Base-by-base conservation (phyloP, 1,140 invertebrate genomes). In the Leguminivora glycinivorella region DNA sequence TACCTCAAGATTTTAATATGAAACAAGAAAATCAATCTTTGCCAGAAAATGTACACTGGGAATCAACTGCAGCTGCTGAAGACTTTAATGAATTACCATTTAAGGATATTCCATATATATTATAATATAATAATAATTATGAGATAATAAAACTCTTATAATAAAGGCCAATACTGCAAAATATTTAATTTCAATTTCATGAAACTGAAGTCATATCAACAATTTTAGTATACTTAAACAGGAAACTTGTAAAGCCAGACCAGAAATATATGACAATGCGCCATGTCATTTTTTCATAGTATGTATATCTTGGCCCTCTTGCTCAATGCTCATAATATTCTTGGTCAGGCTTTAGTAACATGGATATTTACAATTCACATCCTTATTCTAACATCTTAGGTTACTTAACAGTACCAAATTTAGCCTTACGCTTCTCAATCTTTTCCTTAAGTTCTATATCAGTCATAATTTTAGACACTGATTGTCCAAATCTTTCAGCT, bases 401-500 rank as follows among this genome's bases (percentile, higher is more conserved):
- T 34, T 66, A 72, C 60, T 72, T 78, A 6, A 80, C 82, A 69
- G 74, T 75, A 56, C 94, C 94, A 87, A 96, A 96, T 77, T 95
- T 93, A 43, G 93, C 94, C 85, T 95, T 95, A 31, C 95, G 93
- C 83, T 95, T 95, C 60, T 95, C 94, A 82, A 96, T 87, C 81
- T 92, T 94, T 71, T 95, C 95, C 75, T 95, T 92, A 17, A 93
- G 90, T 81, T 95, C 93, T 72, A 95, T 90, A 80, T 95, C 95
- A 43, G 93, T 92, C 87, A 95, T 93, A 26, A 94, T 90, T 52
- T 93, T 93, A 1, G 95, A 95, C n/a, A 95, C 94, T 10, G 94
- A 94, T 17, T 93, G 91, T 3, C 96, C 96, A 92, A 96, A 96
- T 74, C 95, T 92, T 89, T 96, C 94, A 26, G 95, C 95, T 70